These are phyloP conservation scores for Siniperca knerii DNA, from an alignment of 2,113 vertebrate species.

Conservation along the genomic window DNA sequence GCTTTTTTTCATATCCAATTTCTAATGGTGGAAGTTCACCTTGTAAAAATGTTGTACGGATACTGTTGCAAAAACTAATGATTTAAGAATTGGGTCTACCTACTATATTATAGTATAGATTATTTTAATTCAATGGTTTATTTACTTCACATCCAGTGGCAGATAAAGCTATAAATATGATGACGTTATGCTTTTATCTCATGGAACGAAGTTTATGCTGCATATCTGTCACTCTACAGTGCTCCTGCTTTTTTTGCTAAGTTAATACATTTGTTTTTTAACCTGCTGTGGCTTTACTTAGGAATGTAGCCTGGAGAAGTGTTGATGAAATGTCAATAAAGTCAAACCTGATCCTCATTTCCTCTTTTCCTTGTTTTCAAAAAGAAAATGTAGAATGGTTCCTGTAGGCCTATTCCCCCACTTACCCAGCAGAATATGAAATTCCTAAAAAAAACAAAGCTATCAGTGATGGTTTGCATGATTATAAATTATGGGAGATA, in stretches of 20 bases:
- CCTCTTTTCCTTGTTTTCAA: no score
- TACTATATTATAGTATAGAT: no score
- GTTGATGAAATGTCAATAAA: background rate
- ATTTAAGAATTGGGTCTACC: background rate
- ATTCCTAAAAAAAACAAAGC: background rate
- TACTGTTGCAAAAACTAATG: background rate
- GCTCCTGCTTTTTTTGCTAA: conserved; percentile 2
- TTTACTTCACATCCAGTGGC: background rate
- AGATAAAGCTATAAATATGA: background rate
- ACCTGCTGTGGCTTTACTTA: background rate
- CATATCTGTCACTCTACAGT: conserved; percentile 18
- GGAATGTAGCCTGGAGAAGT: background rate
- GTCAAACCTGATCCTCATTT: no score
- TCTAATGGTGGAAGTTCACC: no score
- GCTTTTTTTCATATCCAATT: no score
- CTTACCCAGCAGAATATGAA: background rate
- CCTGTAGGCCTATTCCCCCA: background rate
- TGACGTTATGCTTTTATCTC: background rate
- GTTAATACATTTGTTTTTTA: background rate
- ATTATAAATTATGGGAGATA: background rate
- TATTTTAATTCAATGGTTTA: no score
- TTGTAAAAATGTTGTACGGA: no score
- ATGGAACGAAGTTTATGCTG: background rate
- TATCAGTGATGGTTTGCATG: background rate
- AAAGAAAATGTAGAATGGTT: no score